Base-by-base conservation (phyloP, 1,140 invertebrate genomes). In the Magallana gigas region DNA sequence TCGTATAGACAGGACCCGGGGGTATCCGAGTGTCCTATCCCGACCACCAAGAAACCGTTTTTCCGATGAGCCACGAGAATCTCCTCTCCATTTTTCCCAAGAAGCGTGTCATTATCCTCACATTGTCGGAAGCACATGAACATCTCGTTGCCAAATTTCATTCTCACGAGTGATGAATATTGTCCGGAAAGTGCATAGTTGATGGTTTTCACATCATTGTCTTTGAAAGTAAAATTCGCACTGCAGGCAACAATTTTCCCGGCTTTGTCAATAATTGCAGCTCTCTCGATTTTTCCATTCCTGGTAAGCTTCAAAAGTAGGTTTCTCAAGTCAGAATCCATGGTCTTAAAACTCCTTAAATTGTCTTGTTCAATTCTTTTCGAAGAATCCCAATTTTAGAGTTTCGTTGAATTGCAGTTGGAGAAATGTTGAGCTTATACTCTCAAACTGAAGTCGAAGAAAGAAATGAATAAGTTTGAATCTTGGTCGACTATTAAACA, bases 1-100 rank as follows among this genome's bases (percentile, higher is more conserved):
- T 89, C 88, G 59, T 89, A 89, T 23, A 89, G 82, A 36, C 85
- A 87, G 18, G 88, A 89, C 1, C 88, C 88, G 0, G 88, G 88
- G 2, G 88, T 89, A 18, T 87, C 88, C 1, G 88, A 82, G 71
- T 87, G 82, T 7, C 71, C 76, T 9, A 89, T 80, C 6, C 85
- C 88, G 0, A 89, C 23, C 36, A 89, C 71, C 8, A 64, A 56
- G 14, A 87, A 85, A 36, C 81, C 88, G 60, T 83, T 82, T 56
- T 64, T 85, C n/a, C 80, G 83, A 82, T 89, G 86, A 11, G 85
- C 57, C 1, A 89, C 88, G 57, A 89, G 57, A 60, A 89, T 85
- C 29, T 87, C 83, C 0, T 89, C 85, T 7, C 81, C 88, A 1
- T 83, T 36, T 56, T 81, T 87, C 58, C 88, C 88, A 0, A 89